Base-by-base conservation (phyloP, 2,888 invertebrate genomes). In the Lissonota sp. region DNA sequence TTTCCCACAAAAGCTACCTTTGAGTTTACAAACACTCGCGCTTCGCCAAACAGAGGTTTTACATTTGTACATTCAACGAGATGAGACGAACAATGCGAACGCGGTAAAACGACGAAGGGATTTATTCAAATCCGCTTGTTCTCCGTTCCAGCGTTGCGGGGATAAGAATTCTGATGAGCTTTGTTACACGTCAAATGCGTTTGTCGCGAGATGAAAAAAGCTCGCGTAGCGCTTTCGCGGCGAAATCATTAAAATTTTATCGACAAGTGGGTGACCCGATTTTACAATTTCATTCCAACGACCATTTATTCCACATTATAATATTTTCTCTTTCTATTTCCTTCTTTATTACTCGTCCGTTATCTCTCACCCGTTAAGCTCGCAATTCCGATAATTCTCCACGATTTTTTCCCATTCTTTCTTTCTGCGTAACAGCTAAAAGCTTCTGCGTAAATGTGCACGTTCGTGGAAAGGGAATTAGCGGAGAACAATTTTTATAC, bases 361-460 rank as follows among this genome's bases (percentile, higher is more conserved):
- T 71, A 6, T 39, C 57, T 8, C 55, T 16, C 6, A 26, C 37
- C 44, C 55, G 40, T 40, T 16, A 5, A 37, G 26, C 40, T 60
- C 62, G 63, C 53, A n/a, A 75, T 80, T 77, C 71, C 62, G 76
- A 67, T 62, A 73, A 72, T 64, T 80, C 49, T 69, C 67, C 46
- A 60, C 26, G 26, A 26, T 26, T 26, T 26, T 26, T 26, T 26
- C 3, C 26, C 26, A 26, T 26, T 26, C 1, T 26, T 26, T 26
- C 44, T 72, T 64, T 60, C 39, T 72, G 67, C 57, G 55, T 69
- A 74, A 69, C 58, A 64, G 75, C 46, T 46, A 69, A 72, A 63
- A 73, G 79, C 69, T 63, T 55, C 57, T n/a, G n/a, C n/a, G n/a
- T n/a, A n/a, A n/a, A 69, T 73, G 70, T 73, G 64, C 63, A 64